These are phyloP conservation scores for rat (Rattus norvegicus) DNA, from an alignment of 2,113 vertebrate genomes.

Conservation along the genomic window DNA sequence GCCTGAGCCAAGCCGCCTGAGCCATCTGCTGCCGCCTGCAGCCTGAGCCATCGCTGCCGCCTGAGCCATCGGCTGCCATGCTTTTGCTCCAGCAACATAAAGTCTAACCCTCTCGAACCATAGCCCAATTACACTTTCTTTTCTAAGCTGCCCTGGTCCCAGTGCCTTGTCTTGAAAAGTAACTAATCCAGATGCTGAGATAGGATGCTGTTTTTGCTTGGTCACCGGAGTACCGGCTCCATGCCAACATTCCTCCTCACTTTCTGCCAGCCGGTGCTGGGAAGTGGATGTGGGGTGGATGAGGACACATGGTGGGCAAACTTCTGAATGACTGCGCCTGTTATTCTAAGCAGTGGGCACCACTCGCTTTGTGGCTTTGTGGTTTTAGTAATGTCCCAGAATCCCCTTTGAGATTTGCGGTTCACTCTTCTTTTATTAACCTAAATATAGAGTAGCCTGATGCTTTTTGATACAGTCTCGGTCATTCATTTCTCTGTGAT, in stretches of 20 bases:
- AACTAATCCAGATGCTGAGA: not conserved
- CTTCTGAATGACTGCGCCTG: not conserved
- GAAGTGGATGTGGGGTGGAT: not conserved
- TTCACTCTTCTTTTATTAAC: slow-evolving; percentile 55
- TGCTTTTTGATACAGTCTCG: not conserved
- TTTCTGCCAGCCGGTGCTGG: not conserved
- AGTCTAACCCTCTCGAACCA: not conserved
- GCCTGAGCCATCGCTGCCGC: too few relatives aligned
- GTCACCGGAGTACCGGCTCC: not conserved
- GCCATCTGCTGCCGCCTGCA: not conserved
- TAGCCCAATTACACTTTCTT: not conserved
- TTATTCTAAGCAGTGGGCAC: slow-evolving; percentile 21
- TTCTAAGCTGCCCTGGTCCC: not conserved
- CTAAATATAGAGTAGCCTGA: slow-evolving; percentile 30
- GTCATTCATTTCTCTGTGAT: slow-evolving; percentile 16
- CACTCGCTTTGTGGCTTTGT: slow-evolving; percentile 46
- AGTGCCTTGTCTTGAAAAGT: not conserved
- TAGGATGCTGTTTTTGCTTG: not conserved
- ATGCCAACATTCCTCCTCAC: not conserved
- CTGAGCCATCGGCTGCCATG: not conserved
- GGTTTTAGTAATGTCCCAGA: slow-evolving; percentile 58
- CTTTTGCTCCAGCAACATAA: not conserved
- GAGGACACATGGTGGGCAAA: not conserved
- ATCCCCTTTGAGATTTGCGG: slow-evolving; percentile 52
- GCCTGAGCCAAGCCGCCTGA: not conserved